Conservation (phyloP, 2,113 vertebrate species). For the Aldabrachelys gigantea region DNA sequence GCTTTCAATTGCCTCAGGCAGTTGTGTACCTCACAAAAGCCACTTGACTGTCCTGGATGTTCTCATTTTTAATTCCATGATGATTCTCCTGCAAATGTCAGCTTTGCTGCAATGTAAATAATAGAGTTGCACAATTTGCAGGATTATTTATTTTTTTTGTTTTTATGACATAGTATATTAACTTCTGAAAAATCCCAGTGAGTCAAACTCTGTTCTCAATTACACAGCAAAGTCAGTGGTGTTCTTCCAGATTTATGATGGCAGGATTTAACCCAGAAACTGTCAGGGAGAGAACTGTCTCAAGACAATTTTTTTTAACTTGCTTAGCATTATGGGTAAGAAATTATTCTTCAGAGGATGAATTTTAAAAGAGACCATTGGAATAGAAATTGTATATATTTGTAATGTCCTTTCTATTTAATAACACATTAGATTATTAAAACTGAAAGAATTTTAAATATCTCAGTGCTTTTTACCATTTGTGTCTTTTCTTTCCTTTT, state of each 20-base stretch:
- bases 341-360: constrained; percentile 18
- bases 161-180: not conserved
- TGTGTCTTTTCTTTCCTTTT: constrained; percentile 7
- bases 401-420: constrained; percentile 40
- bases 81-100: constrained; percentile 12
- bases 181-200: not conserved
- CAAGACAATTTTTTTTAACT: not conserved
- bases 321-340: not conserved
- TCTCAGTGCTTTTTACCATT: not conserved
- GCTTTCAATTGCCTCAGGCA: constrained; percentile 31
- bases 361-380: constrained; percentile 37
- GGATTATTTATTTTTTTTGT: not conserved
- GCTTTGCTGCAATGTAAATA: not conserved
- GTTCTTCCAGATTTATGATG: not conserved
- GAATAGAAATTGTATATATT: not conserved
- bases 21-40: not conserved
- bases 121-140: not conserved
- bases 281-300: not conserved
- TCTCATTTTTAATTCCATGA: not conserved
- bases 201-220: not conserved
- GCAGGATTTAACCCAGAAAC: not conserved
- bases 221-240: not conserved
- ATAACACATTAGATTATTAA: not conserved
- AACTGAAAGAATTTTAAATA: not conserved
- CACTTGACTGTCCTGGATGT: not conserved